These are phyloP conservation scores for Clanis bilineata DNA, from an alignment of 2,888 invertebrate genomes.

Conservation along the genomic window DNA sequence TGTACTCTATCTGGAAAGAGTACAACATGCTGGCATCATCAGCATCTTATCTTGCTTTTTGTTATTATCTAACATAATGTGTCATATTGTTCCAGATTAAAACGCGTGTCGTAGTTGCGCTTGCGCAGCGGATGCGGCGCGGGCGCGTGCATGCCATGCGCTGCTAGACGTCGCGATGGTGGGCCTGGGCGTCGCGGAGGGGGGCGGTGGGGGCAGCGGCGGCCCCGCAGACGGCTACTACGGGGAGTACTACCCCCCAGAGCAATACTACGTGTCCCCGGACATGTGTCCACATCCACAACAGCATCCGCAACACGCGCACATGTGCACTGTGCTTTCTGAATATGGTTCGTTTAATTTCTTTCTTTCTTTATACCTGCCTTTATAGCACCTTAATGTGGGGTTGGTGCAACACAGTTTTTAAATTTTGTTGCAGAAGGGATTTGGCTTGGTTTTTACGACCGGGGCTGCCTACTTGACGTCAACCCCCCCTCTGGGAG, in stretches of 20 bases:
- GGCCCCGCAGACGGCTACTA: conserved; percentile 69
- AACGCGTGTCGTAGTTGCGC: conserved; percentile 40
- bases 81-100: conserved; percentile 56
- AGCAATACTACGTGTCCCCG: conserved; percentile 80
- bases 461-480: no score
- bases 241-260: conserved; percentile 83
- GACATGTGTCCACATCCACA: conserved; percentile 85
- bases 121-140: conserved; percentile 57
- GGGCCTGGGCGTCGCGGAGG: conserved; percentile 77
- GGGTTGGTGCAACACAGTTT: no score
- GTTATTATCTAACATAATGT: no score
- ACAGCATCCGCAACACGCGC: conserved; percentile 83
- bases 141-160: conserved; percentile 63
- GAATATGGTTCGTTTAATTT: conserved; percentile 85
- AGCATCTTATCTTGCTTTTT: no score
- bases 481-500: no score
- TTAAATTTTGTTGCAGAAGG: no score
- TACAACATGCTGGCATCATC: no score
- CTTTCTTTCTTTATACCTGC: background rate
- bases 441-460: no score
- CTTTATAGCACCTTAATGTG: background rate
- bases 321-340: conserved; percentile 87
- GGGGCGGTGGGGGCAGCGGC: conserved; percentile 62
- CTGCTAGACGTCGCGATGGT: conserved; percentile 70
- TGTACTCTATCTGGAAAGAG: no score